phyloP scores from a whole-genome alignment of 2,888 invertebrate genomes.

The Agrenia bidenticulata region DNA sequence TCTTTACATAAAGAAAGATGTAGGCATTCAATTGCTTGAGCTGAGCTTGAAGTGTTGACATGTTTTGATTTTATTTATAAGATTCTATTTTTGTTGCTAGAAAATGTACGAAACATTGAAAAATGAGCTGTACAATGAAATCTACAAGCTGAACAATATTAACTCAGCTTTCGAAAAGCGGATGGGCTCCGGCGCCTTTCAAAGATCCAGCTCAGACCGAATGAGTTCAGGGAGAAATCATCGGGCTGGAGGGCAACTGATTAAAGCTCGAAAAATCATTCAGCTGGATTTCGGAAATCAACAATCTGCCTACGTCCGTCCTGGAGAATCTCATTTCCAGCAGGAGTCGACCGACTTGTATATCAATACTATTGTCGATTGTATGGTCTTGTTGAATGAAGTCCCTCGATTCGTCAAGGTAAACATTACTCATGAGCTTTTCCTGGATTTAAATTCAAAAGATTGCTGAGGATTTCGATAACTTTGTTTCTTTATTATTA shows the following conservation, averaged over 20 bases:
- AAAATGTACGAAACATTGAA: slow-evolving; percentile 69
- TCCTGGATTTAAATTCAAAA: no score
- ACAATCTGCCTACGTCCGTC: slow-evolving; percentile 1
- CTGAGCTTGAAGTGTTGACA: slow-evolving; percentile 11
- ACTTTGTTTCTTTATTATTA: slow-evolving; percentile 55
- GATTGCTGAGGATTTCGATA: slow-evolving; percentile 32
- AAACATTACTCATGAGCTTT: no score
- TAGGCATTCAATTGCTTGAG: slow-evolving; percentile 54
- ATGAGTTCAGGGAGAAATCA: slow-evolving; percentile 61
- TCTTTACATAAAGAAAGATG: slow-evolving; percentile 68
- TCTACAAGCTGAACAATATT: slow-evolving; percentile 59
- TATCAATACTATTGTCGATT: slow-evolving; percentile 76
- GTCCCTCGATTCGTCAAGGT: slow-evolving; percentile 83
- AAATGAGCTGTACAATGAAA: slow-evolving; percentile 70
- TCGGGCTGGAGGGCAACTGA: slow-evolving; percentile 57
- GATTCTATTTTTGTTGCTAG: slow-evolving; percentile 57
- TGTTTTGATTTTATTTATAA: slow-evolving; percentile 10
- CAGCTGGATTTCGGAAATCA: slow-evolving; percentile 58
- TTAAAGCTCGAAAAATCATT: slow-evolving; percentile 60
- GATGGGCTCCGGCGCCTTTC: slow-evolving; percentile 65
- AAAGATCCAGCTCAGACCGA: slow-evolving; percentile 61
- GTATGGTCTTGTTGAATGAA: slow-evolving; percentile 77
- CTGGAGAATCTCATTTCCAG: not conserved
- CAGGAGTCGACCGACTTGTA: slow-evolving; percentile 63
- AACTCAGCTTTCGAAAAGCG: slow-evolving; percentile 63